Conservation (phyloP, 2,888 invertebrate genomes). For the Amorpha juglandis region DNA sequence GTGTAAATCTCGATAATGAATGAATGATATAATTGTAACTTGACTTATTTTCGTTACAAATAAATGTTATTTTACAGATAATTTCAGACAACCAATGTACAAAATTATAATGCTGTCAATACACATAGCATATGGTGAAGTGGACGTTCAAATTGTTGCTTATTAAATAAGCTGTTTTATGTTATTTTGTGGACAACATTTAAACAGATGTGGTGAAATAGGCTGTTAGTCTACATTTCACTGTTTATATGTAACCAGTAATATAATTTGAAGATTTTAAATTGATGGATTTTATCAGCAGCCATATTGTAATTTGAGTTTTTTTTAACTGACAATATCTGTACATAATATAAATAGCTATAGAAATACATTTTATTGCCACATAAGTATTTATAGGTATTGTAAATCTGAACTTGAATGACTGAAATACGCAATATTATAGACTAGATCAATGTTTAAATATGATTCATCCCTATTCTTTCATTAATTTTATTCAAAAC, state of each 20-base stretch:
- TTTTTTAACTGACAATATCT: constrained; percentile 2
- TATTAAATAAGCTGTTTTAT: no score
- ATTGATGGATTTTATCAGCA: background rate
- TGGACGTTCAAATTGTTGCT: no score
- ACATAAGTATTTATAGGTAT: constrained; percentile 9
- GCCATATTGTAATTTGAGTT: background rate
- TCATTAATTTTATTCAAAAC: background rate
- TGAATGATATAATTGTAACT: no score
- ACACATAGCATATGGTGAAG: no score
- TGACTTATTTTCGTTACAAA: background rate
- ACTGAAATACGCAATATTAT: constrained; percentile 14
- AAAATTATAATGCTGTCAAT: no score
- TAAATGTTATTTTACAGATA: no score
- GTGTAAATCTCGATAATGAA: no score
- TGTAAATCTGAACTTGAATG: constrained; percentile 8
- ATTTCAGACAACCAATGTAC: no score
- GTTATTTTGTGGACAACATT: no score
- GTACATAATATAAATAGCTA: constrained; percentile 16
- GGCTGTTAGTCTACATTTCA: background rate
- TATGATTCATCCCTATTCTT: background rate
- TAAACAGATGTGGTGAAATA: no score
- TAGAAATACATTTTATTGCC: background rate
- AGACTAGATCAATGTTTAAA: constrained; percentile 7
- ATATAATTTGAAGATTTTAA: background rate
- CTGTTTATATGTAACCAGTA: background rate